phyloP scores from a whole-genome alignment of 2,113 vertebrate species.

The Poecilia latipinna region DNA sequence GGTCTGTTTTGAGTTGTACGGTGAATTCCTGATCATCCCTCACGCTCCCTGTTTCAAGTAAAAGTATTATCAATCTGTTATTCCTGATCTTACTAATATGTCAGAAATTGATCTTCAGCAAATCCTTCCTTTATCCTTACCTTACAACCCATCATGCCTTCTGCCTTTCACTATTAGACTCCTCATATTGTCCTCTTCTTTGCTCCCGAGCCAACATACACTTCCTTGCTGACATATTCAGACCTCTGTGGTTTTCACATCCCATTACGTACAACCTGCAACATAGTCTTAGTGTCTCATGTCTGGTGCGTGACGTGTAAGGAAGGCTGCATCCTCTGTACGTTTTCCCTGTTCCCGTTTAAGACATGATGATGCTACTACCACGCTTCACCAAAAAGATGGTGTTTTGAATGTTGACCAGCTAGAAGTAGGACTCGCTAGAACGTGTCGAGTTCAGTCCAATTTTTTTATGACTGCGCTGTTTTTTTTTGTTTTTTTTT shows the following conservation, averaged over 20 bases:
- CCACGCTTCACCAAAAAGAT: neutral
- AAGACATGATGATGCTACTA: neutral
- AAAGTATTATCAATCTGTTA: slow-evolving; percentile 16
- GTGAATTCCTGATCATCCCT: slow-evolving; percentile 13
- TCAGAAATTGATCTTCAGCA: slow-evolving; percentile 21
- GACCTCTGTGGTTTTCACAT: too few relatives aligned
- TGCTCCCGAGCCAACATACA: too few relatives aligned
- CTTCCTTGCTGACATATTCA: too few relatives aligned
- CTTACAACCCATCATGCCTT: slow-evolving; percentile 10
- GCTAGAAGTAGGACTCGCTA: too few relatives aligned
- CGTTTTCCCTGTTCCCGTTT: neutral
- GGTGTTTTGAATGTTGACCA: neutral
- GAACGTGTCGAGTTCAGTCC: too few relatives aligned
- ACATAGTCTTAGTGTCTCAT: neutral
- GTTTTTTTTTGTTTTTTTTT: too few relatives aligned
- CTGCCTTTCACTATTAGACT: slow-evolving; percentile 10
- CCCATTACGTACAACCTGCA: too few relatives aligned
- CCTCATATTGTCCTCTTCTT: too few relatives aligned
- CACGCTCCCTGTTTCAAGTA: slow-evolving; percentile 7
- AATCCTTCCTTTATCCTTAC: slow-evolving; percentile 37
- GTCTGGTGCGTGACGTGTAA: neutral
- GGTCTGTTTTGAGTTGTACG: slow-evolving; percentile 19
- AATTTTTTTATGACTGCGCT: too few relatives aligned
- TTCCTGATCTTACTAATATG: slow-evolving; percentile 14
- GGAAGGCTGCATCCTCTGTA: neutral